Base-by-base conservation (phyloP, 2,888 invertebrate species). In the Nemotelus nigrinus region DNA sequence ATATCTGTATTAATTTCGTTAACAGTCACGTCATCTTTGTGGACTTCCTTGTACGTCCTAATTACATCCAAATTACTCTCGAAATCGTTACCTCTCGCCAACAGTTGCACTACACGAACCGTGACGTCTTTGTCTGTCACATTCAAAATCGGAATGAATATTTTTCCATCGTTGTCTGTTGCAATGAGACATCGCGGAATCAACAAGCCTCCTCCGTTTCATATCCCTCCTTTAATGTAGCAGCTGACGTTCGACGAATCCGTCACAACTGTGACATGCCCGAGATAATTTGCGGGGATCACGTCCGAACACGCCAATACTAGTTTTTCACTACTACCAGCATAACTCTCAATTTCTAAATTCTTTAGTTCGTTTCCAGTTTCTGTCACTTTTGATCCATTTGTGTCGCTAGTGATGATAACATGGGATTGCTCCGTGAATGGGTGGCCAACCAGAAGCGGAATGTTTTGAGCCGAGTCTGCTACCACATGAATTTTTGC, bases 361-460 rank as follows among this genome's bases (percentile, higher is more conserved):
- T 41, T 25, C 3, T 8, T 48, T 7, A 39, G 7, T 41, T 45
- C 68, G n/a, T 25, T 41, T 25, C 6, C 6, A 25, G n/a, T 10
- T 63, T 63, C 8, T 6, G 41, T 50, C 5, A 65, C n/a, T 25
- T 65, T 65, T n/a, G 47, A n/a, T 48, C 48, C 48, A 47, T 48
- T 39, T 6, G 1, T 39, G 48, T 50, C 50, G 43, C 68, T 68
- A 2, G 43, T 47, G n/a, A 68, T 68, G 41, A n/a, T 2, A 25
- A 68, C 45, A 44, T 68, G 68, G 5, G 10, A 3, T 25, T 68
- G 68, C 68, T 68, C 68, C n/a, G 68, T 45, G 50, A 47, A 68
- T 5, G 68, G 68, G n/a, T 68, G 68, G 44, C 68, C 68, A 2
- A 68, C 68, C 6, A 68, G 8, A 6, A 68, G 50, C 2, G 48